Conservation (phyloP, 2,113 vertebrate species). For the Regulus satrapa region DNA sequence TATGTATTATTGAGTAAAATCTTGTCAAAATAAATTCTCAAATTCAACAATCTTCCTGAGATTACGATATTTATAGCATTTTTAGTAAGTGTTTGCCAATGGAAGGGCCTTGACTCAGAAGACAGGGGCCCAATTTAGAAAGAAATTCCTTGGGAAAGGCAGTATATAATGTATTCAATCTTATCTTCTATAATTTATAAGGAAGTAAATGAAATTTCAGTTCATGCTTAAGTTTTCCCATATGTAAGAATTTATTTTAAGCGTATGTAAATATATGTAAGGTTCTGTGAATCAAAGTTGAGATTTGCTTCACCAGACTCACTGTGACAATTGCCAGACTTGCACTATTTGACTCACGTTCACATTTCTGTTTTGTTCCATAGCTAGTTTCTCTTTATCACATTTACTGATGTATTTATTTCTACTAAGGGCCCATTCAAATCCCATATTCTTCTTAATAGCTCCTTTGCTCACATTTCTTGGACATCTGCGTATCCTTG, state of each 20-base stretch:
- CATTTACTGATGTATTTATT: not conserved
- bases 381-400: not conserved
- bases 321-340: not conserved
- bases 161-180: not conserved
- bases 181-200: not conserved
- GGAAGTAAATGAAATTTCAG: not conserved
- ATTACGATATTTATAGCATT: not conserved
- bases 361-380: not conserved
- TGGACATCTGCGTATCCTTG: not conserved
- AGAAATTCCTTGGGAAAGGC: not conserved
- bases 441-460: not conserved
- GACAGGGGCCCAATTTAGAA: not conserved
- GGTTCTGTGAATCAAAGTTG: not conserved
- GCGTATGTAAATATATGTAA: not conserved
- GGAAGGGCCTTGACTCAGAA: not conserved
- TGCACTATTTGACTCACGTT: not conserved
- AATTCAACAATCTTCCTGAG: not conserved
- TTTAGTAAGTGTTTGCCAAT: not conserved
- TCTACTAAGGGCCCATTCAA: not conserved
- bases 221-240: not conserved
- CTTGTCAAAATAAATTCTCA: not conserved
- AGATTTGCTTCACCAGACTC: not conserved
- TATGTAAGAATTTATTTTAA: not conserved
- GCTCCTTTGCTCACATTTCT: not conserved
- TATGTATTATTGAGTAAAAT: not conserved